These are phyloP conservation scores for Drosophila aldrichi DNA, from an alignment of 2,888 invertebrate genomes.

Conservation along the genomic window DNA sequence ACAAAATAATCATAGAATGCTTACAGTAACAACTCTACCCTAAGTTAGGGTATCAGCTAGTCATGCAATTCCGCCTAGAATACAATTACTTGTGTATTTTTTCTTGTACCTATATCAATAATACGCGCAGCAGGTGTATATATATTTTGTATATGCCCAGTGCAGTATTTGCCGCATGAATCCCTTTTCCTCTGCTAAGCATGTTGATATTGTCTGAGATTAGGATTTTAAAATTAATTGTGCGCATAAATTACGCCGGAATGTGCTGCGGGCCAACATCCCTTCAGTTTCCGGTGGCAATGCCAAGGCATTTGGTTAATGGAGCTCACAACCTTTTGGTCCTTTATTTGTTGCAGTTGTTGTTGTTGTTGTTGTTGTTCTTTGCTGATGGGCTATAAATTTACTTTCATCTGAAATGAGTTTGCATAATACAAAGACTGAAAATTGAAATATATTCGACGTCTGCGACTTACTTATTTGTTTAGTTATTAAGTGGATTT, in stretches of 20 bases:
- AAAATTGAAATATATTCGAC: slow-evolving; percentile 58
- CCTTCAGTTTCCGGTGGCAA: slow-evolving; percentile 41
- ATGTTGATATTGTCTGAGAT: slow-evolving; percentile 67
- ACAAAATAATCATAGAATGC: neutral
- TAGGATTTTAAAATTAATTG: slow-evolving; percentile 80
- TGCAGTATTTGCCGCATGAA: slow-evolving; percentile 34
- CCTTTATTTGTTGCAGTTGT: slow-evolving; percentile 37
- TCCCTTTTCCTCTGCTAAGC: slow-evolving; percentile 25
- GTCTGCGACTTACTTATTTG: slow-evolving; percentile 50
- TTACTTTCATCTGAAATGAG: slow-evolving; percentile 67
- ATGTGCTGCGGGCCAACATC: slow-evolving; percentile 32
- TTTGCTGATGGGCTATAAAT: slow-evolving; percentile 64
- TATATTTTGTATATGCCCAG: no score
- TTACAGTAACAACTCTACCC: no score
- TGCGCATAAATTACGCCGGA: slow-evolving; percentile 69
- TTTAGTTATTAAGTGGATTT: slow-evolving; percentile 67
- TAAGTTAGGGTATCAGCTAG: neutral
- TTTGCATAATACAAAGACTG: slow-evolving; percentile 69
- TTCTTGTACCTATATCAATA: slow-evolving; percentile 23
- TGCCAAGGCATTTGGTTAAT: slow-evolving; percentile 53
- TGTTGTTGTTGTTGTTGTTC: slow-evolving; percentile 23
- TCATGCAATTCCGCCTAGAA: neutral
- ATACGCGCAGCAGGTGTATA: slow-evolving; percentile 36
- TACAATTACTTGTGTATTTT: neutral
- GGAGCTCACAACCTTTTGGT: slow-evolving; percentile 65